Base-by-base conservation (phyloP, 2,888 invertebrate species). In the Silvanus unidentatus region DNA sequence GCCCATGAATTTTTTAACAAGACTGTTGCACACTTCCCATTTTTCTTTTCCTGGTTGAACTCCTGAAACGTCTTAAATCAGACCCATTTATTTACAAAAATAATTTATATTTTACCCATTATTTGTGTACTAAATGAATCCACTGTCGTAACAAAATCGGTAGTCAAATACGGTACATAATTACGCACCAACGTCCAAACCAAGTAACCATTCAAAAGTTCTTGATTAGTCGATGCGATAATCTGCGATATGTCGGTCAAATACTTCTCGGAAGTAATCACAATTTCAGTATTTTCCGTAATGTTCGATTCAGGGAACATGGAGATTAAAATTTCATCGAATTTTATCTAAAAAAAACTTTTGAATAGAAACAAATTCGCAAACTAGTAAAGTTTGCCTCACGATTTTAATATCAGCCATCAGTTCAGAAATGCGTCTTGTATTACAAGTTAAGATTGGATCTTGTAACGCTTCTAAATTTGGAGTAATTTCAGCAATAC, bases 141-240 rank as follows among this genome's bases (percentile, higher is more conserved):
- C 39, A 66, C 30, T 9, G 62, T 59, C 1, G 62, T 53, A 12
- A 66, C 64, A 39, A 60, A 66, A 5, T 71, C 67, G 50, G 70
- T 66, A 1, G 77, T 76, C 44, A 81, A 64, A 54, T 77, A 79
- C 2, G 77, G 77, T 11, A 77, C 62, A 60, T 78, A 80, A 36
- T 70, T 67, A 16, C 72, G 66, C 2, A 77, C 74, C 32, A 81
- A 62, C 16, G 74, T 73, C 80, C 80, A 81, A 52, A 79, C 77
- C 47, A 78, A 59, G 60, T 79, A 81, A 58, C 78, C 77, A 62
- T 80, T 80, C 53, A 79, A 60, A 9, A 74, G 74, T 44, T 76
- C 62, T 41, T 69, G 61, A 51, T 77, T 77, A 10, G 77, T 75
- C 0, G 74, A 66, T 0, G 77, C 72, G 15, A 77, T 71, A 11